Evolutionary conservation across 1,140 invertebrate species (phyloP).

Genomic region (Amphibalanus amphitrite): DNA sequence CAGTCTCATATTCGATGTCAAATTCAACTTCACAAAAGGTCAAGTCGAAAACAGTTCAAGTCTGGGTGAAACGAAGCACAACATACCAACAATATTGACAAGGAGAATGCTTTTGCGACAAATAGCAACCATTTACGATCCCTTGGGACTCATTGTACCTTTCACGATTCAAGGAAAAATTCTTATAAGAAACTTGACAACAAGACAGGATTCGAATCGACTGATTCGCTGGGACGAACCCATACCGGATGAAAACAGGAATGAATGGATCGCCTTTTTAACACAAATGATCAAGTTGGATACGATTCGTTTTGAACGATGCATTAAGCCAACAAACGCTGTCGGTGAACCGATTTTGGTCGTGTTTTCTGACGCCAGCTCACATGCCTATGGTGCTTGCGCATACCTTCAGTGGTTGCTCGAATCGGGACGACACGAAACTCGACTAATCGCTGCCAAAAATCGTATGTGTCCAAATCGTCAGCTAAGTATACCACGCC

Average conservation of each 20-base stretch:
- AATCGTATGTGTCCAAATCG: conserved; percentile 6
- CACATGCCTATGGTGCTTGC: not conserved
- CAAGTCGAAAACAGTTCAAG: too few relatives aligned
- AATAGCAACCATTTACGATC: conserved; percentile 8
- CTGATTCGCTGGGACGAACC: conserved; percentile 6
- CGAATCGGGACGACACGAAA: not conserved
- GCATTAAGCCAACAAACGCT: conserved; percentile 3
- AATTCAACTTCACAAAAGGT: conserved; percentile 2
- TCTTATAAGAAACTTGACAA: conserved; percentile 11
- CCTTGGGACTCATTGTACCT: conserved; percentile 6
- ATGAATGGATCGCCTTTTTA: conserved; percentile 6
- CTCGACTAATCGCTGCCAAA: conserved; percentile 1
- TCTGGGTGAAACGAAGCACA: not conserved
- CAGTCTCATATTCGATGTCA: conserved; percentile 6
- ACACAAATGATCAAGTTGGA: conserved; percentile 5
- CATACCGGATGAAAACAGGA: not conserved
- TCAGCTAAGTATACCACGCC: conserved; percentile 7
- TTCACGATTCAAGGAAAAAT: conserved; percentile 9
- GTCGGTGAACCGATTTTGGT: conserved; percentile 4
- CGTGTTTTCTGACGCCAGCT: conserved; percentile 7
- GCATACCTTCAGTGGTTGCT: conserved; percentile 4
- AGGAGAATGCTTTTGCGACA: conserved; percentile 7
- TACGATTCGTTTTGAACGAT: not conserved
- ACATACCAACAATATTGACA: too few relatives aligned
- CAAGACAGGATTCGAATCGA: not conserved